These are phyloP conservation scores for Aleadryas rufinucha DNA, from an alignment of 2,113 vertebrate genomes.

Conservation along the genomic window DNA sequence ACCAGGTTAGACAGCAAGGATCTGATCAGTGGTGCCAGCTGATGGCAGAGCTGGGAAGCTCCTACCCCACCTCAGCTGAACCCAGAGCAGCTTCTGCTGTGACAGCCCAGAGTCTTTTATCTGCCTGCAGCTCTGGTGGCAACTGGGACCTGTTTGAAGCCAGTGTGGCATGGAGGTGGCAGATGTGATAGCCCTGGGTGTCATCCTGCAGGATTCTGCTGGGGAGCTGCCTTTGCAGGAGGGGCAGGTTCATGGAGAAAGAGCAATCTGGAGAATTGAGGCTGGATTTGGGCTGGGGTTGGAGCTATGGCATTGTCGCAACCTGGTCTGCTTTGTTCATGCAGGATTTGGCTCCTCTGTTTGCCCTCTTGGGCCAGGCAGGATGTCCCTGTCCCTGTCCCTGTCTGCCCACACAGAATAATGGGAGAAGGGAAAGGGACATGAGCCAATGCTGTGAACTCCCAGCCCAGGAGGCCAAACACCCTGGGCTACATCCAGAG, in stretches of 20 bases:
- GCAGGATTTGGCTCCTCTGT: not conserved
- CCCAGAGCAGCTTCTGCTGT: not conserved
- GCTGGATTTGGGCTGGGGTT: not conserved
- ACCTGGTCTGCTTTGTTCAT: not conserved
- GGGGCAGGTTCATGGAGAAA: not conserved
- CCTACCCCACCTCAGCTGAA: constrained; percentile 12
- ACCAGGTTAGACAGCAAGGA: constrained; percentile 23
- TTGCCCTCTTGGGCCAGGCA: not conserved
- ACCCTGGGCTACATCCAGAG: not conserved
- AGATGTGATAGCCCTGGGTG: not conserved
- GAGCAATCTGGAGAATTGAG: not conserved
- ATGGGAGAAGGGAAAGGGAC: not conserved
- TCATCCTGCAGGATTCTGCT: not conserved
- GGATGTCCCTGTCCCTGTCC: not conserved
- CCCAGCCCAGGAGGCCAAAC: not conserved
- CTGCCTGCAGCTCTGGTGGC: not conserved
- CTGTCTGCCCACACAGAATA: not conserved
- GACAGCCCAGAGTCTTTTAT: not conserved
- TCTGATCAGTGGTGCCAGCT: not conserved
- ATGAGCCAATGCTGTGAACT: accelerated
- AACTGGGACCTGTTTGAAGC: not conserved
- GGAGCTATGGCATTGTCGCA: not conserved
- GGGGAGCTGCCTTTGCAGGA: not conserved
- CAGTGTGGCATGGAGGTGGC: not conserved
- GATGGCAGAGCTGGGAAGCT: not conserved